Evolutionary conservation across 2,888 invertebrate species (phyloP).

Genomic region (Rosalia funebris): DNA sequence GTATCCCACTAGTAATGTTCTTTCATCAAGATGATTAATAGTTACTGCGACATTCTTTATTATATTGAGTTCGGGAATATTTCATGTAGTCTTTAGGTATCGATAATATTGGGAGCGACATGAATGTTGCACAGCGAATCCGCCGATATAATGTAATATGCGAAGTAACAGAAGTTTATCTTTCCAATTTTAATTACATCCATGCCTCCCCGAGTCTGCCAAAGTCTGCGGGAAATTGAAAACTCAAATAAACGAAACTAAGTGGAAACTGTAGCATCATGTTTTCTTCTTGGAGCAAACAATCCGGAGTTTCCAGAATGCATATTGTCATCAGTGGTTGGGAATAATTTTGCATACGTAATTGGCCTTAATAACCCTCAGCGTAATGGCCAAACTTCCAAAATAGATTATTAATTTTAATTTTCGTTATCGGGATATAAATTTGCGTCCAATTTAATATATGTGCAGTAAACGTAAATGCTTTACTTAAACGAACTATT

Average conservation of each 20-base stretch:
- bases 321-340: conserved; percentile 42
- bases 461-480: too few relatives aligned
- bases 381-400: conserved; percentile 49
- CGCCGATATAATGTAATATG: conserved; percentile 24
- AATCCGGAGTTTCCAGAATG: conserved; percentile 36
- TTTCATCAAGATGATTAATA: too few relatives aligned
- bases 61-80: too few relatives aligned
- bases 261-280: conserved; percentile 47
- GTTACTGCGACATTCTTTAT: too few relatives aligned
- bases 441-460: too few relatives aligned
- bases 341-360: conserved; percentile 52
- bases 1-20: too few relatives aligned
- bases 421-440: conserved; percentile 41
- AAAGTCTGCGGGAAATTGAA: conserved; percentile 42
- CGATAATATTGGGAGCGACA: conserved; percentile 12
- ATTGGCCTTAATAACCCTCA: conserved; percentile 46
- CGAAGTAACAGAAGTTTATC: conserved; percentile 31
- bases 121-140: conserved; percentile 1
- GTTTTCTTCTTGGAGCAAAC: conserved; percentile 45
- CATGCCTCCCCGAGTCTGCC: conserved; percentile 27
- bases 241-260: conserved; percentile 50
- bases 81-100: conserved; percentile 14
- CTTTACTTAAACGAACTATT: too few relatives aligned
- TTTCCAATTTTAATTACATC: conserved; percentile 37
- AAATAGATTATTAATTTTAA: conserved; percentile 50